phyloP scores from a whole-genome alignment of 2,113 vertebrate species.

The Australoheros scitulus region DNA sequence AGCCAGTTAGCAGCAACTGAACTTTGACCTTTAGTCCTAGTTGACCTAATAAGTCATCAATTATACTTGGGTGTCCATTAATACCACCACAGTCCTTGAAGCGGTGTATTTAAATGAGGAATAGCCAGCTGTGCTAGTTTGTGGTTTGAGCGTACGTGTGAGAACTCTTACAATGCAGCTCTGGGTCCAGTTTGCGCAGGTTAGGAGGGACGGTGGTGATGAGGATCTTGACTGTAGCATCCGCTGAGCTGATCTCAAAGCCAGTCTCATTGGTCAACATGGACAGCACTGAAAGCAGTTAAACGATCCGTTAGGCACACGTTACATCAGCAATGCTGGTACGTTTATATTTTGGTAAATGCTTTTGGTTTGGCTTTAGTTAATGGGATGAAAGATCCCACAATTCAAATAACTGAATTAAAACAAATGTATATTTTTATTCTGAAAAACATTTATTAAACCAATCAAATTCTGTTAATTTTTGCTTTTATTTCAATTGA shows the following conservation, averaged over 20 bases:
- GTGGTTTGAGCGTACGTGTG: background rate
- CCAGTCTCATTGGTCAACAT: slow-evolving; percentile 98
- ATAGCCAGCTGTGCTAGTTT: background rate
- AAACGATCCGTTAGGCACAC: background rate
- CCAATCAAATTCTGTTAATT: background rate
- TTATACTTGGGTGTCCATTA: no score
- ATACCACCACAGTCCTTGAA: no score
- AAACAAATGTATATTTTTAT: background rate
- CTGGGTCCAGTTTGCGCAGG: slow-evolving; percentile 94
- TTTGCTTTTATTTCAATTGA: background rate
- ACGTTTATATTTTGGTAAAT: no score
- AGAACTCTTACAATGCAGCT: slow-evolving; percentile 87
- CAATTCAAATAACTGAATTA: background rate
- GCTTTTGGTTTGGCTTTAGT: background rate
- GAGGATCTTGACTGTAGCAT: slow-evolving; percentile 95
- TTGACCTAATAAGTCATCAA: no score
- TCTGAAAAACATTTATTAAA: background rate
- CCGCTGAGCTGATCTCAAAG: slow-evolving; percentile 95
- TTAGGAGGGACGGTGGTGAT: slow-evolving; percentile 98
- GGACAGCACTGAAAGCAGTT: slow-evolving; percentile 84
- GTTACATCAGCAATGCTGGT: background rate
- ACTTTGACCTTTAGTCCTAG: no score
- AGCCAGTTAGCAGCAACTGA: no score
- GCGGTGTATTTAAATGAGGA: background rate
- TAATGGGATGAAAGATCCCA: background rate